A percentile compares a stretch with the other conserved stretches of the same genome.
Evolutionary conservation across 2,888 invertebrate genomes (phyloP).

Genomic region (Cantharis rustica): DNA sequence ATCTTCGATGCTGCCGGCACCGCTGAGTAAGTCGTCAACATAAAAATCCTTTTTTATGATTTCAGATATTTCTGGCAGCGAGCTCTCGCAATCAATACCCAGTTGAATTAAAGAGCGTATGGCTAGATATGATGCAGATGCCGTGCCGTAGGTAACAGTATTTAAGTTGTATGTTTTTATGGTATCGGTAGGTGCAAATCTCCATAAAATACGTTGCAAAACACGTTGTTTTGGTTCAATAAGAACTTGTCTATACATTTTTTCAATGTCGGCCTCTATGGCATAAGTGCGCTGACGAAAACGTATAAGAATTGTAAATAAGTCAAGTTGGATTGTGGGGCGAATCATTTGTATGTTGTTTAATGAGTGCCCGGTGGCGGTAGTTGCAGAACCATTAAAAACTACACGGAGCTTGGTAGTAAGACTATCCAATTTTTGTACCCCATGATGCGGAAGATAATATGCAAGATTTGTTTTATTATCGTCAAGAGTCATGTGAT

Average conservation of each 20-base stretch:
- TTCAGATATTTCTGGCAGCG: conserved; percentile 17
- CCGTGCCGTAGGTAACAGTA: conserved; percentile 48
- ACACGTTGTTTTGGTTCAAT: conserved; percentile 37
- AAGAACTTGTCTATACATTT: conserved; percentile 48
- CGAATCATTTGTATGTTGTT: conserved; percentile 31
- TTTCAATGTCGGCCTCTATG: conserved; percentile 47
- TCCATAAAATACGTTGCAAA: conserved; percentile 50
- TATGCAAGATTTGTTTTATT: not conserved
- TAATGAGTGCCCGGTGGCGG: not conserved
- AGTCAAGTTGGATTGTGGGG: conserved; percentile 44
- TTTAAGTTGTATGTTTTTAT: not conserved
- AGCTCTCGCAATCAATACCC: conserved; percentile 33
- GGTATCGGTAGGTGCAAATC: conserved; percentile 3
- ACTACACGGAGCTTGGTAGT: conserved; percentile 6
- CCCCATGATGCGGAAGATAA: not conserved
- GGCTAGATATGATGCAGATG: conserved; percentile 39
- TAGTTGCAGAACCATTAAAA: not conserved
- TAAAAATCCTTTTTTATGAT: conserved; percentile 39
- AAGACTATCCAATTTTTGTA: not conserved
- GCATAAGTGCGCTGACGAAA: conserved; percentile 41
- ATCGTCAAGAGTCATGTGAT: too few species aligned
- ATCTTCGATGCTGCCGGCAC: conserved; percentile 22
- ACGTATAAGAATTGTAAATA: conserved; percentile 42
- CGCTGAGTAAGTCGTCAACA: conserved; percentile 43
- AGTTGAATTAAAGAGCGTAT: conserved; percentile 38